A percentile compares a stretch with the other conserved stretches of the same genome.
These are phyloP conservation scores for Schizothorax lantsangensis DNA, from an alignment of 2,797 vertebrate genomes.

Conservation along the genomic window DNA sequence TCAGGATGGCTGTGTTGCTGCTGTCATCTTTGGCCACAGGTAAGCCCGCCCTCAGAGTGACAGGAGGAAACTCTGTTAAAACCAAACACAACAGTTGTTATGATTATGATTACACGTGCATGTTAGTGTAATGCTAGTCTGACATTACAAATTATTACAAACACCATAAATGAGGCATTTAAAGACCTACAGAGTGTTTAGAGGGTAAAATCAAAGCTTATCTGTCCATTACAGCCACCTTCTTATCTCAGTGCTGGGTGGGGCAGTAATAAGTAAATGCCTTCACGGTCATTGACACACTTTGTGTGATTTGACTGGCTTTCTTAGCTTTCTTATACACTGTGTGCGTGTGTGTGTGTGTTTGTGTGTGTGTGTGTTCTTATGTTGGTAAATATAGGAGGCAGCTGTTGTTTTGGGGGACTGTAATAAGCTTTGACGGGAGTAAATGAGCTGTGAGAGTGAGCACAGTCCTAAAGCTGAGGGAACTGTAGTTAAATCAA, in stretches of 20 bases:
- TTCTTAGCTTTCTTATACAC: background rate
- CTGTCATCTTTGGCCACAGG: conserved; percentile 88
- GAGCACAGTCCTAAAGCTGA: conserved; percentile 12
- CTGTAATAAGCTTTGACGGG: conserved; percentile 40
- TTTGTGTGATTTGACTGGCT: conserved; percentile 14
- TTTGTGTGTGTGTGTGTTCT: background rate
- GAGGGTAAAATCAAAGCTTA: conserved; percentile 49
- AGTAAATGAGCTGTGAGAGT: conserved; percentile 35
- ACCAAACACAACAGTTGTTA: conserved; percentile 27
- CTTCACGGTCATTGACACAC: background rate
- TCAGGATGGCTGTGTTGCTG: conserved; percentile 89
- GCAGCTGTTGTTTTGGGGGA: conserved; percentile 43
- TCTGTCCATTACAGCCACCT: conserved; percentile 1
- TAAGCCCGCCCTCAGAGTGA: conserved; percentile 78
- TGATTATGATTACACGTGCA: background rate
- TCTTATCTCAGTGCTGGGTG: conserved; percentile 2
- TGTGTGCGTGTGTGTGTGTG: background rate
- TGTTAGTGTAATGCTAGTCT: conserved; percentile 1
- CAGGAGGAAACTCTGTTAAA: conserved; percentile 71
- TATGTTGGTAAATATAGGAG: conserved; percentile 20
- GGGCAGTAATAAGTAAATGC: conserved; percentile 8
- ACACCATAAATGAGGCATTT: background rate
- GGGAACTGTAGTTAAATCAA: conserved; percentile 11
- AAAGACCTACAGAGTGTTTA: conserved; percentile 30
- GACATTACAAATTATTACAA: background rate